Base-by-base conservation (phyloP, 2,888 invertebrate species). In the Hyles lineata region DNA sequence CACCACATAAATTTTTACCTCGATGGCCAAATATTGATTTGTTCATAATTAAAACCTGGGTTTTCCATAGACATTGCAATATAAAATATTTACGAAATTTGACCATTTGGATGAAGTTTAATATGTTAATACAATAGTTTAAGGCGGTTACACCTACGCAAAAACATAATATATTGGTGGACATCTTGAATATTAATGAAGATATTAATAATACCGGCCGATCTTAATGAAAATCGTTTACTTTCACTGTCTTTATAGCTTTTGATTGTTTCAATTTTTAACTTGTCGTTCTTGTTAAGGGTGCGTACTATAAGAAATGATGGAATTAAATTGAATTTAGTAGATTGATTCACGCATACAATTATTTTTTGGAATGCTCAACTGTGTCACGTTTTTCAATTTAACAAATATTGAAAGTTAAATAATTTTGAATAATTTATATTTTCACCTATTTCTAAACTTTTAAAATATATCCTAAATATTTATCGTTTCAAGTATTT, bases 121-220 rank as follows among this genome's bases (percentile, higher is more conserved):
- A 55, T 55, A 55, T 61, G 61, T 19, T 19, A 61, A 61, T n/a
- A 55, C 55, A 55, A 55, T 55, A 55, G 55, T 17, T 55, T 17
- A 17, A 15, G 9, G 35, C 7, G 9, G 35, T 63, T 35, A 63
- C 63, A 43, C 63, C 63, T 35, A 63, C 63, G 11, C 35, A 11
- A 35, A 43, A n/a, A 25, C 17, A 25, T 23, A 23, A 60, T 23
- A 6, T 21, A 21, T 21, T 63, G 15, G 35, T 21, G 63, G 21
- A 35, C 63, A 63, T 43, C 6, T 55, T 55, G 17, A 55, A 55
- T 55, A 43, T 35, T 63, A 63, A 63, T 63, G 63, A 63, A 63
- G 63, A 43, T 43, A 23, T 43, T 15, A 60, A 55, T 55, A 55
- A 55, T 55, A 55, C 17, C n/a, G 55, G 15, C 23, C 23, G 59